Percentiles rank a stretch among this genome's conserved stretches.
These are phyloP conservation scores for Salminus brasiliensis DNA, from an alignment of 2,113 vertebrate genomes.

Conservation along the genomic window DNA sequence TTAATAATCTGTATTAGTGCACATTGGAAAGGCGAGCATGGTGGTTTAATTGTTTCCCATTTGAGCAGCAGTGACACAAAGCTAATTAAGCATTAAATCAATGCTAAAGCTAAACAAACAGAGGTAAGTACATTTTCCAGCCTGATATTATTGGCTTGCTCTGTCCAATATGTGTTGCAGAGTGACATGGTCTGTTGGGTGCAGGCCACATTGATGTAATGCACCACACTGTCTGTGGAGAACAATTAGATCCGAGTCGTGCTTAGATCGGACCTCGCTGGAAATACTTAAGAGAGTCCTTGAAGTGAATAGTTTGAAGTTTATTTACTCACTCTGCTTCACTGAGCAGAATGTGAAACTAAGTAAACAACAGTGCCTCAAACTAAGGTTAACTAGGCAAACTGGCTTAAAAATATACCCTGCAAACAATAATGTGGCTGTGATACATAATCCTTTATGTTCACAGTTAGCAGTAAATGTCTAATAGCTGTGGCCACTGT, in stretches of 20 bases:
- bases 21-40: not conserved
- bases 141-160: conserved; percentile 41
- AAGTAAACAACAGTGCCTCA: too few species aligned
- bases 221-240: conserved; percentile 13
- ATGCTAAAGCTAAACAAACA: conserved; percentile 42
- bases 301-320: conserved; percentile 6
- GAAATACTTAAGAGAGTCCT: not conserved
- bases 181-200: conserved; percentile 17
- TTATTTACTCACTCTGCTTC: too few species aligned
- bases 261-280: not conserved
- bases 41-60: conserved; percentile 41
- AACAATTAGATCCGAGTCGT: not conserved
- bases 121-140: conserved; percentile 48
- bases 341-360: too few species aligned
- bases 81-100: conserved; percentile 31
- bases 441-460: too few species aligned
- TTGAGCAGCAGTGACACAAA: conserved; percentile 22
- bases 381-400: too few species aligned
- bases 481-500: too few species aligned
- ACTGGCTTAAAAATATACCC: too few species aligned
- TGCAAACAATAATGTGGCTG: too few species aligned
- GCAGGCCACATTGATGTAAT: conserved; percentile 18
- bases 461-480: too few species aligned
- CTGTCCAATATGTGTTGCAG: conserved; percentile 22
- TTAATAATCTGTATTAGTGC: too few species aligned